Evolutionary conservation across 1,140 invertebrate genomes (phyloP).

Genomic region (Tenebrio molitor): DNA sequence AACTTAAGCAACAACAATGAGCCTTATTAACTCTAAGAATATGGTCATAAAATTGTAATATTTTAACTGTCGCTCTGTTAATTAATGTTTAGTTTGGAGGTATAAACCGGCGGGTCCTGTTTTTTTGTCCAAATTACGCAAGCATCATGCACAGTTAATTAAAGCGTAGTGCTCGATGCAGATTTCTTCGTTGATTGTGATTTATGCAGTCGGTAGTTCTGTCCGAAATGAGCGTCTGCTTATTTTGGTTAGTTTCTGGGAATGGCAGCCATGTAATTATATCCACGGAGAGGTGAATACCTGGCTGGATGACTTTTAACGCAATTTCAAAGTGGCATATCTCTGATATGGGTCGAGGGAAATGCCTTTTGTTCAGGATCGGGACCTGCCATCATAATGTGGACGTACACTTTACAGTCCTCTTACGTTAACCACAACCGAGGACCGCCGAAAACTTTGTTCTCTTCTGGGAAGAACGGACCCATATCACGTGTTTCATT

Average conservation of each 20-base stretch:
- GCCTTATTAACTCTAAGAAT: constrained; percentile 49
- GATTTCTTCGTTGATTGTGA: constrained; percentile 20
- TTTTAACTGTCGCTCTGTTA: constrained; percentile 36
- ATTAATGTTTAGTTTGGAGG: background rate
- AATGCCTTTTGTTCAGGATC: constrained; percentile 63
- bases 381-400: constrained; percentile 45
- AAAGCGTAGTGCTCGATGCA: background rate
- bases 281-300: constrained; percentile 56
- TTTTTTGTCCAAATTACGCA: background rate
- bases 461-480: constrained; percentile 1
- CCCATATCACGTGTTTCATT: constrained; percentile 25
- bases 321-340: constrained; percentile 65
- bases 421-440: constrained; percentile 29
- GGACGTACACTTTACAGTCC: constrained; percentile 40
- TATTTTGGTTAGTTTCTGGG: constrained; percentile 51
- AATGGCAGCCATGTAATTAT: constrained; percentile 62
- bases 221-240: constrained; percentile 46
- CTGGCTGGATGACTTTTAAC: constrained; percentile 63
- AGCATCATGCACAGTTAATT: background rate
- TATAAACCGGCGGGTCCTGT: background rate
- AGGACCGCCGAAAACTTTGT: background rate
- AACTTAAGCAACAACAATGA: constrained; percentile 51
- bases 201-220: constrained; percentile 32
- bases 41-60: constrained; percentile 48
- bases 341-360: constrained; percentile 63